Conservation (phyloP, 2,113 vertebrate genomes). For the Podarcis muralis region DNA sequence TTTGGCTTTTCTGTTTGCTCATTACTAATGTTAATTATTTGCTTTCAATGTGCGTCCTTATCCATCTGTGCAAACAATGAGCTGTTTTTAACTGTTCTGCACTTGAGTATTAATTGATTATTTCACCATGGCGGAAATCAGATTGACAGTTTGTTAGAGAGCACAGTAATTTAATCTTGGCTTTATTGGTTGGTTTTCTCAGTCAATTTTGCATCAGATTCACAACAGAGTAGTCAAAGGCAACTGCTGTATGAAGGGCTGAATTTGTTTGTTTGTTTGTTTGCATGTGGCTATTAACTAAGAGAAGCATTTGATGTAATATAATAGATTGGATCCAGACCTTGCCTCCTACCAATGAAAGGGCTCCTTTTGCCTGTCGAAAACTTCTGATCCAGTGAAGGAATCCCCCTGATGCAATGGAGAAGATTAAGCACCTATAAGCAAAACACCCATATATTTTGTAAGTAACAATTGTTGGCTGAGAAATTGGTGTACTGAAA, state of each 20-base stretch:
- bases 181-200: neutral
- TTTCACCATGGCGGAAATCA: neutral
- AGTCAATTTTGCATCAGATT: neutral
- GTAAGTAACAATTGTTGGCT: neutral
- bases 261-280: neutral
- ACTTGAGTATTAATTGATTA: constrained; percentile 23
- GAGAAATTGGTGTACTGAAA: constrained; percentile 44
- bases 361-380: neutral
- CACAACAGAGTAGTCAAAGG: neutral
- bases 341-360: neutral
- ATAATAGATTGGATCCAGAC: neutral
- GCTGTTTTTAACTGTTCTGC: neutral
- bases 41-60: neutral
- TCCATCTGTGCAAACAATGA: constrained; percentile 15
- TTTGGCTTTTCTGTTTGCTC: constrained; percentile 1
- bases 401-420: too few species aligned
- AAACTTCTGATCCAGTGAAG: too few species aligned
- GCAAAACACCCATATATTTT: constrained; percentile 24
- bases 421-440: neutral
- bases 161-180: neutral
- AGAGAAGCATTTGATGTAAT: neutral
- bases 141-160: constrained; percentile 10
- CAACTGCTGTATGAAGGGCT: neutral
- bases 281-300: neutral
- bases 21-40: constrained; percentile 21